A percentile compares a stretch with the other conserved stretches of the same genome.
Evolutionary conservation across 2,113 vertebrate species (phyloP).

Genomic region (Arenaria interpres): DNA sequence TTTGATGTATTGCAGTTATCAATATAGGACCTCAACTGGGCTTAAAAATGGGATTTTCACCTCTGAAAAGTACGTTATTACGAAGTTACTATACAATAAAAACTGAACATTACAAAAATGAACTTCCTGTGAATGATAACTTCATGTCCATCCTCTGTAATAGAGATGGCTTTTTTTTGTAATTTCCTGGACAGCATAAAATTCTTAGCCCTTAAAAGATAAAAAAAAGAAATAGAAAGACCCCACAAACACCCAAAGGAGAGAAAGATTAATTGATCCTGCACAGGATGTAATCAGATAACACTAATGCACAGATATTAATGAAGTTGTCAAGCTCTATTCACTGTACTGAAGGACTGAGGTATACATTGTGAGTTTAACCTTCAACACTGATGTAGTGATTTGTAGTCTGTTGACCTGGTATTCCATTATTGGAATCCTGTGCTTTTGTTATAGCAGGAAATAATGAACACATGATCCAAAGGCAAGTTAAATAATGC

Average conservation of each 20-base stretch:
- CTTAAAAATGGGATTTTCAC: conserved; percentile 43
- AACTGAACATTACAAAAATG: conserved; percentile 32
- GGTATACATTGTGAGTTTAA: neutral
- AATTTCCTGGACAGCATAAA: neutral
- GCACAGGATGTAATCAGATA: conserved; percentile 9
- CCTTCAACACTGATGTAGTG: neutral
- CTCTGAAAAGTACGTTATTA: conserved; percentile 34
- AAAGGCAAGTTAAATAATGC: neutral
- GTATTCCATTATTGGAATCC: neutral
- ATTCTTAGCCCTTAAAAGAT: neutral
- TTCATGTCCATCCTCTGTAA: neutral
- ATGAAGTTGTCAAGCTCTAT: neutral
- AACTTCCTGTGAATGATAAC: conserved; percentile 14
- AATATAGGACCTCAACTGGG: conserved; percentile 24
- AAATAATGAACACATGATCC: neutral
- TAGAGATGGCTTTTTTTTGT: neutral
- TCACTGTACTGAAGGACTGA: neutral
- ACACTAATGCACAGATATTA: neutral
- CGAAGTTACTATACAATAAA: conserved; percentile 14
- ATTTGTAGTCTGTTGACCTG: neutral
- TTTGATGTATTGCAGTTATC: conserved; percentile 45
- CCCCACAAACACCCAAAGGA: neutral
- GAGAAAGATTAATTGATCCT: neutral
- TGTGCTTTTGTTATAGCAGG: neutral
- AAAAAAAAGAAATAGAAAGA: neutral